These are phyloP conservation scores for Oligia latruncula DNA, from an alignment of 2,888 invertebrate genomes.

Conservation along the genomic window DNA sequence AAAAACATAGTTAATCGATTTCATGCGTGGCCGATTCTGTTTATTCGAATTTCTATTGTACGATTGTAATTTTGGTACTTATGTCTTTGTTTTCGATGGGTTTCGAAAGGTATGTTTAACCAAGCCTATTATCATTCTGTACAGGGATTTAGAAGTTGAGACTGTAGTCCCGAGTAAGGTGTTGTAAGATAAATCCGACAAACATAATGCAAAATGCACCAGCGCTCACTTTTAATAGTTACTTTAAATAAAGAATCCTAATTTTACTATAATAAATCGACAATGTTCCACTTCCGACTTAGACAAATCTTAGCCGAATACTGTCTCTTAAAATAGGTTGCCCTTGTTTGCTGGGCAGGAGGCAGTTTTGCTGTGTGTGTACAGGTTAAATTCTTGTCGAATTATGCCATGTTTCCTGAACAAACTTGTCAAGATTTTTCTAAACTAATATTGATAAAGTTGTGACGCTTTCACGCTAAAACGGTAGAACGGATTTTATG, in stretches of 20 bases:
- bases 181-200: neutral
- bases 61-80: conserved; percentile 32
- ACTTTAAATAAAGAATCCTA: neutral
- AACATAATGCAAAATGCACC: neutral
- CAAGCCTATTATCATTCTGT: neutral
- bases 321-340: neutral
- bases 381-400: neutral
- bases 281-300: neutral
- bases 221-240: neutral
- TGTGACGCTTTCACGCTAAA: neutral
- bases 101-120: conserved; percentile 16
- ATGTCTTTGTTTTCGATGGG: neutral
- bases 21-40: conserved; percentile 46
- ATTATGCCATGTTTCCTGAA: neutral
- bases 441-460: neutral
- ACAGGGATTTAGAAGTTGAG: neutral
- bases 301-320: neutral
- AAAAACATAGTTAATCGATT: conserved; percentile 51
- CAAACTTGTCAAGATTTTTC: neutral
- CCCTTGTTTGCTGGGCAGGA: neutral
- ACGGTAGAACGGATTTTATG: neutral
- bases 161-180: neutral
- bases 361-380: neutral
- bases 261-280: neutral
- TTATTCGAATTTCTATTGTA: conserved; percentile 44